Conservation (phyloP, 2,797 vertebrate species). For the Paguma larvata region DNA sequence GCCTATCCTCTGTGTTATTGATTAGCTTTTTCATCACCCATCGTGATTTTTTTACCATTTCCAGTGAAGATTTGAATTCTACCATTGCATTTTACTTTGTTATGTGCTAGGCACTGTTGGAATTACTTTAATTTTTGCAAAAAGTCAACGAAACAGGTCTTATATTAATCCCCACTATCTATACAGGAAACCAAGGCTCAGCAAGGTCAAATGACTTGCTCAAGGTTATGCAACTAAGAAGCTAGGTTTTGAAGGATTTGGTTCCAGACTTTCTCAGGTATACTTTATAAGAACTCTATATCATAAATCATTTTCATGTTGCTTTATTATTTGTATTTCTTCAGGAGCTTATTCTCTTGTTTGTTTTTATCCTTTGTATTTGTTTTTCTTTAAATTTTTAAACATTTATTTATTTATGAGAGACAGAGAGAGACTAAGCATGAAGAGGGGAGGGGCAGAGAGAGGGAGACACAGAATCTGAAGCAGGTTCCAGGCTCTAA, state of each 20-base stretch:
- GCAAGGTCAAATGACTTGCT: neutral
- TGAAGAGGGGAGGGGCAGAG: no score
- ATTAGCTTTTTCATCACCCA: neutral
- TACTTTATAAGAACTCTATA: neutral
- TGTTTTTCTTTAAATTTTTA: neutral
- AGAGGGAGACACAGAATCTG: no score
- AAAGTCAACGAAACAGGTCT: neutral
- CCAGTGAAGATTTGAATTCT: neutral
- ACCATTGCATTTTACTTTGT: neutral
- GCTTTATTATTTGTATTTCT: constrained; percentile 1
- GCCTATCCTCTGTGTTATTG: neutral
- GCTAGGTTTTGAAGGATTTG: neutral
- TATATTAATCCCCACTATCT: neutral
- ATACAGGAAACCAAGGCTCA: neutral
- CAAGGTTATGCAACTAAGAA: neutral
- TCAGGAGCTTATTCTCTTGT: neutral
- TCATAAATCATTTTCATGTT: neutral
- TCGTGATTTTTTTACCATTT: neutral
- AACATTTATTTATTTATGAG: no score
- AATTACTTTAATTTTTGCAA: neutral
- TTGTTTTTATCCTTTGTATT: neutral
- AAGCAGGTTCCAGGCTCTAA: no score
- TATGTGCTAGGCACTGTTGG: neutral
- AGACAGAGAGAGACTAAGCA: no score
- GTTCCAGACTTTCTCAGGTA: neutral